Conservation (phyloP, 2,797 vertebrate species). For the Mycteria americana region DNA sequence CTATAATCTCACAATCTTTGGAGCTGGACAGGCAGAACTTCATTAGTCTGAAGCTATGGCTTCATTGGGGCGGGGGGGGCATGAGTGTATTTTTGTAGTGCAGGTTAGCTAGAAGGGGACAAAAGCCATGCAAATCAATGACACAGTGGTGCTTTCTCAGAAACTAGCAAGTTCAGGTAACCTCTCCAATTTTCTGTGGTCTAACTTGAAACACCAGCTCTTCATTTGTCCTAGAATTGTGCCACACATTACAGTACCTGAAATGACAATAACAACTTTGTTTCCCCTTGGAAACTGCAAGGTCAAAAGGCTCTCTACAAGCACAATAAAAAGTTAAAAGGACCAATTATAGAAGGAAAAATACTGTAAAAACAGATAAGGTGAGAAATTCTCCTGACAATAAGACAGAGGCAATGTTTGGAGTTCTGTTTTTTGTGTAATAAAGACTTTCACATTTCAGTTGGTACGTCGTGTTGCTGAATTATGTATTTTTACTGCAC, state of each 20-base stretch:
- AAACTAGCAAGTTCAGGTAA: background rate
- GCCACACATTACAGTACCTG: background rate
- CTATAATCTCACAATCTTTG: background rate
- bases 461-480: background rate
- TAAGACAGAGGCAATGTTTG: background rate
- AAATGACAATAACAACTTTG: background rate
- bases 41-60: background rate
- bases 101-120: background rate
- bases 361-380: background rate
- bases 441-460: background rate
- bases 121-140: background rate
- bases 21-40: background rate
- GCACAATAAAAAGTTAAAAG: background rate
- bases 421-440: background rate
- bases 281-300: background rate
- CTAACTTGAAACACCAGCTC: conserved; percentile 1
- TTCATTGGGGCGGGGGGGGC: background rate
- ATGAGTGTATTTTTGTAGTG: background rate
- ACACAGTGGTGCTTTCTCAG: background rate
- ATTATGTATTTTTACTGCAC: background rate
- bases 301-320: background rate
- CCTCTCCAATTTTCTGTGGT: background rate
- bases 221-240: background rate
- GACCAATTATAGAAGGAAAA: background rate
- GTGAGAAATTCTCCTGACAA: background rate